These are phyloP conservation scores for Catharus bicknelli DNA, from an alignment of 2,113 vertebrate genomes.

Conservation along the genomic window DNA sequence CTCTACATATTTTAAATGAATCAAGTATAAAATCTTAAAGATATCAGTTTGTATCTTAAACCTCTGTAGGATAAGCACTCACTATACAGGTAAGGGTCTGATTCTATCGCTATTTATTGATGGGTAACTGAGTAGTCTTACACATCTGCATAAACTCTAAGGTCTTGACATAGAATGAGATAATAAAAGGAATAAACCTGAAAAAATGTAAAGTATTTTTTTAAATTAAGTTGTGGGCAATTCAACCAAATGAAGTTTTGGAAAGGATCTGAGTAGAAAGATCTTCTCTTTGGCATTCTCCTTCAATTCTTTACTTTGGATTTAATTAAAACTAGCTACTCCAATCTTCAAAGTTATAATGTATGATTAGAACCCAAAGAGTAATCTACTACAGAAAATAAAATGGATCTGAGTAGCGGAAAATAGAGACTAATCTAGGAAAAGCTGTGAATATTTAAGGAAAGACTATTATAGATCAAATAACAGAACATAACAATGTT, in stretches of 20 bases:
- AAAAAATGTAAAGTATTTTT: neutral
- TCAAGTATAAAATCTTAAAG: neutral
- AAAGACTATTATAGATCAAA: neutral
- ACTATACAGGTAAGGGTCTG: neutral
- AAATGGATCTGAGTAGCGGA: neutral
- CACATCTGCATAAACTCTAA: neutral
- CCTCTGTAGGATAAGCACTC: neutral
- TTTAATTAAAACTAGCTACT: slow-evolving; percentile 14
- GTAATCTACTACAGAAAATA: neutral
- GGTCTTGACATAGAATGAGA: neutral
- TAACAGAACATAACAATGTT: neutral
- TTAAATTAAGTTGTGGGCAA: neutral
- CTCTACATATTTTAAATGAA: neutral
- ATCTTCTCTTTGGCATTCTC: neutral
- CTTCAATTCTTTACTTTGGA: neutral
- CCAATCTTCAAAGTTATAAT: neutral
- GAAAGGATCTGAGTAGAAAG: neutral
- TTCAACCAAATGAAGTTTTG: neutral
- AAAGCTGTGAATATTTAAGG: neutral
- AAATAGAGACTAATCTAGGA: neutral
- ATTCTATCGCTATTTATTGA: neutral
- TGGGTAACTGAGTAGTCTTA: neutral
- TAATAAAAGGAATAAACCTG: neutral
- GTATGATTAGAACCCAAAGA: neutral
- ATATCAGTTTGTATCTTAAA: neutral